Conservation (phyloP, 2,888 invertebrate genomes). For the Drosophila subsilvestris region DNA sequence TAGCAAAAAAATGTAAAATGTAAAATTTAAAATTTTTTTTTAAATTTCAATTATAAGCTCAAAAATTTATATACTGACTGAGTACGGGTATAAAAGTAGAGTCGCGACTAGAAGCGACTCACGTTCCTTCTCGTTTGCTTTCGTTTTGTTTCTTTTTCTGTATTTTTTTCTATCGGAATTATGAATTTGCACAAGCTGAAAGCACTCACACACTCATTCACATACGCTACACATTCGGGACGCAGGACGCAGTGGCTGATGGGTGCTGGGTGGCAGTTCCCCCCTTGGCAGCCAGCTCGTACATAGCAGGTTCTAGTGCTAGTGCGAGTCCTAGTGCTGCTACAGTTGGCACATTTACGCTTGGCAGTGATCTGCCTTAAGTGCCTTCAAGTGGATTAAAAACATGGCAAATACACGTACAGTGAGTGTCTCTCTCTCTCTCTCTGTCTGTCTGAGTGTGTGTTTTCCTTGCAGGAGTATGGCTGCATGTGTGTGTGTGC, state of each 20-base stretch:
- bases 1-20: too few relatives aligned
- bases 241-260: too few relatives aligned
- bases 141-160: constrained; percentile 7
- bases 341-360: constrained; percentile 43
- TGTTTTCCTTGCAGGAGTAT: background rate
- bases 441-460: background rate
- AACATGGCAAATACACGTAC: constrained; percentile 52
- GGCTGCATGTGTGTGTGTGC: constrained; percentile 6
- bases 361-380: constrained; percentile 52
- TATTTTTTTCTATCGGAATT: constrained; percentile 34
- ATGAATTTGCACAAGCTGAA: constrained; percentile 50
- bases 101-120: too few relatives aligned
- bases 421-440: background rate
- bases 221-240: background rate
- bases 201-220: constrained; percentile 7
- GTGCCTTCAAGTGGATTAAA: constrained; percentile 69
- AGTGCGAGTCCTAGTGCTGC: background rate
- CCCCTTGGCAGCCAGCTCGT: background rate
- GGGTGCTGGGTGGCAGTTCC: too few relatives aligned
- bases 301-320: background rate
- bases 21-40: too few relatives aligned
- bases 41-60: too few relatives aligned
- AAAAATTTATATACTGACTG: too few relatives aligned
- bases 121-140: background rate
- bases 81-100: too few relatives aligned